Evolutionary conservation across 2,888 invertebrate genomes (phyloP), one percentile per base, ranked within the genome.

Genomic region (Tuberolachnus salignus): DNA sequence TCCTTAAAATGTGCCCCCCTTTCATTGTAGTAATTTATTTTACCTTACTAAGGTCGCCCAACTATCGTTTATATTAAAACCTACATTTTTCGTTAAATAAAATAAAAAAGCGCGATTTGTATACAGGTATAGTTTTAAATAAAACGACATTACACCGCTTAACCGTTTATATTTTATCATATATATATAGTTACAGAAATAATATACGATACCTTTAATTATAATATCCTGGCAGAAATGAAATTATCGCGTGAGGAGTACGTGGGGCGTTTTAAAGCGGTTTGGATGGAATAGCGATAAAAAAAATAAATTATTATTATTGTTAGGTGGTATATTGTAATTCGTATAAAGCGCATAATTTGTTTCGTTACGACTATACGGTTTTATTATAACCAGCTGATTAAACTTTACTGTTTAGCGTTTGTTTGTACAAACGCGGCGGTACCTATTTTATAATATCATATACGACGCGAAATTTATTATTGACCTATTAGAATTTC

Each of bases 301-400:
- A 44, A 74, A 51, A 21, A 21, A n/a, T n/a, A n/a, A 34, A 34
- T 3, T 34, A 34, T 34, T 34, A 34, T 34, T 34, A n/a, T n/a
- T n/a, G n/a, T n/a, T n/a, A n/a, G n/a, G n/a, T n/a, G n/a, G n/a
- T n/a, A n/a, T n/a, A n/a, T 34, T 34, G 34, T 34, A 34, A 3
- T 34, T 34, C 34, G 34, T 34, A 34, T 34, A 34, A n/a, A n/a
- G 3, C 34, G 6, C 34, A 34, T 34, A 34, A 34, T 34, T 34
- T 34, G 34, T 34, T 6, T 34, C 3, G 34, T 34, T 6, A 4
- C 3, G 34, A 34, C 34, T 34, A 34, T 6, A 21, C 2, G 11
- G 69, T 66, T 59, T 78, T 78, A 69, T n/a, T 67, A 78, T 69
- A 78, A 78, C 59, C 78, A 69, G 78, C 78, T 78, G 78, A 78